Percentiles rank a stretch among this genome's conserved stretches.
phyloP scores from a whole-genome alignment of 2,797 vertebrate species.

The Lagodon rhomboides region DNA sequence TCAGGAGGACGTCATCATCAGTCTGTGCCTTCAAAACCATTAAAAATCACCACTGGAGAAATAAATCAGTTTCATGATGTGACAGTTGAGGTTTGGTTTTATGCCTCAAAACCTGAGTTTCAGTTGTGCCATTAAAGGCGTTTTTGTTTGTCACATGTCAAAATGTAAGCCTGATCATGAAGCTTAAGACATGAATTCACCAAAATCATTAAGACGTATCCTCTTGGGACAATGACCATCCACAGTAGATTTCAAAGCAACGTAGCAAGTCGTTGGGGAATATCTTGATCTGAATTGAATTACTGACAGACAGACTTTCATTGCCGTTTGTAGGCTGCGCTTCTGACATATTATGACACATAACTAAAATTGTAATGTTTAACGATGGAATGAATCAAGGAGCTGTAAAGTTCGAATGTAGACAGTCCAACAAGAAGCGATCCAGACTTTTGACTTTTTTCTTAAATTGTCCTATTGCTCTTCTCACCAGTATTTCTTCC shows the following conservation, averaged over 20 bases:
- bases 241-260: not conserved
- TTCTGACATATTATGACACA: not conserved
- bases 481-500: conserved; percentile 1
- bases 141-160: not conserved
- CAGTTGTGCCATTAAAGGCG: not conserved
- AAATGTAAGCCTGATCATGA: not conserved
- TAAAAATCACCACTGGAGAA: not conserved
- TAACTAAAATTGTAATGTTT: not conserved
- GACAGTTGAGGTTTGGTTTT: not conserved
- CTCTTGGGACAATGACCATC: not conserved
- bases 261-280: not conserved
- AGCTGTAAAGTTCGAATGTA: not conserved
- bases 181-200: not conserved
- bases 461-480: not conserved
- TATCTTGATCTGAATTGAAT: not conserved
- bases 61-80: not conserved
- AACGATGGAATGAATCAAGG: not conserved
- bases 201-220: not conserved
- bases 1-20: not conserved
- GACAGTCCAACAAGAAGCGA: not conserved
- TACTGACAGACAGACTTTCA: not conserved
- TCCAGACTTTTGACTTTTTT: not conserved
- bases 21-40: not conserved
- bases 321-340: not conserved
- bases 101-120: no score